Evolutionary conservation across 2,888 invertebrate genomes (phyloP).

Genomic region (Anticlea derivata): DNA sequence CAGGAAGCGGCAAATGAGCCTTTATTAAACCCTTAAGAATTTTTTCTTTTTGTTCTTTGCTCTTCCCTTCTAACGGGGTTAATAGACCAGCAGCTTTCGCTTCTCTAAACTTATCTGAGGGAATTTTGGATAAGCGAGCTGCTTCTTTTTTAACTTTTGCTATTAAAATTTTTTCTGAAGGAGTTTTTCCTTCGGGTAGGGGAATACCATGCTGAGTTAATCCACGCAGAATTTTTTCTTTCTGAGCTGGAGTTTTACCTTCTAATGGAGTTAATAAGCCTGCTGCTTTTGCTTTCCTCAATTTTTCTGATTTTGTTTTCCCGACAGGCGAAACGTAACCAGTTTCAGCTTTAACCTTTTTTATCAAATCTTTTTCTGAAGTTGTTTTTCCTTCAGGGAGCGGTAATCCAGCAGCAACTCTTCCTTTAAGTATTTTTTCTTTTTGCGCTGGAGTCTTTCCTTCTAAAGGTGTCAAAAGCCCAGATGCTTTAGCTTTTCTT

Average conservation of each 20-base stretch:
- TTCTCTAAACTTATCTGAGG: constrained; percentile 31
- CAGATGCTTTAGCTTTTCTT: constrained; percentile 42
- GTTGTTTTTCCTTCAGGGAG: constrained; percentile 47
- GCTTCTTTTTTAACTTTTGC: constrained; percentile 18
- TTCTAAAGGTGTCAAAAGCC: constrained; percentile 41
- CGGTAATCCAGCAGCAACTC: constrained; percentile 37
- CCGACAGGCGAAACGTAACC: not conserved
- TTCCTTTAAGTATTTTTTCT: constrained; percentile 43
- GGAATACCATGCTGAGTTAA: constrained; percentile 34
- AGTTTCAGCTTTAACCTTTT: constrained; percentile 32
- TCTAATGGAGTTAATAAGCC: constrained; percentile 38
- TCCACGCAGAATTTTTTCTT: constrained; percentile 39
- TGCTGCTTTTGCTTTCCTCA: constrained; percentile 33
- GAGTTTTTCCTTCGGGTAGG: constrained; percentile 36
- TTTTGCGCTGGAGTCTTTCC: constrained; percentile 42
- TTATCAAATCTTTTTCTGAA: constrained; percentile 38
- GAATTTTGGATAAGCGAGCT: constrained; percentile 4
- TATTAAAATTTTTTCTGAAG: constrained; percentile 26
- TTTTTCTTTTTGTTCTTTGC: constrained; percentile 40
- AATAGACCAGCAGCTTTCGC: constrained; percentile 38
- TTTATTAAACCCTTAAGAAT: constrained; percentile 34
- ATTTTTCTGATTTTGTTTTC: constrained; percentile 7
- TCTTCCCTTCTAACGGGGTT: constrained; percentile 46
- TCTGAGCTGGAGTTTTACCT: constrained; percentile 35
- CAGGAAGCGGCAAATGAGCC: constrained; percentile 35